Evolutionary conservation across 2,797 vertebrate species (phyloP), one percentile per base, ranked within the genome.

Genomic region (Nothura maculosa): DNA sequence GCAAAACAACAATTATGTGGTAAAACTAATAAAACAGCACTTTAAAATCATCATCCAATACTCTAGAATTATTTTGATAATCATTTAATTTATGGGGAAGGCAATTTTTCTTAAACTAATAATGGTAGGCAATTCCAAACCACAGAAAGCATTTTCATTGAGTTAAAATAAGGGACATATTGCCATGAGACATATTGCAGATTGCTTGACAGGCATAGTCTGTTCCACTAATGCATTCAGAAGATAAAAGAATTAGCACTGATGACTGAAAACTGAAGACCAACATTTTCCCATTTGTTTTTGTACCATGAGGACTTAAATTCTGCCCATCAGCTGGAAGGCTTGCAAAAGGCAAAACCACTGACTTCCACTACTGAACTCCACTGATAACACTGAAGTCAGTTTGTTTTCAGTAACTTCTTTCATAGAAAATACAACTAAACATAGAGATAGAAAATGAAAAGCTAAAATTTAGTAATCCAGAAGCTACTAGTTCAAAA

Each of bases 191-290:
- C 38, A 34, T 40, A 84, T 28, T 85, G 73, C 34, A 74, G 83
- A 77, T 16, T 75, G n/a, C 32, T 69, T 83, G 96, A 94, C 85
- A 91, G 47, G 47, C 85, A 47, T 74, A 74, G 79, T 70, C 81
- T 82, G 87, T 67, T 91, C 30, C 34, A 84, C 54, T 86, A 66
- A 89, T 88, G 85, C 63, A 89, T 81, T 75, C 73, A 28, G 52
- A 88, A 93, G 93, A 94, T 92, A 95, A 94, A 96, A 87, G 95
- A 85, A 87, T 86, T 89, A 96, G 66, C 48, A n/a, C 17, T 84
- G 87, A 84, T 72, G 78, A 86, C 85, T 79, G 78, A 79, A 85
- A 94, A 92, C 9, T 57, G 15, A 84, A 92, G 74, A 86, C 45
- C n/a, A 79, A 55, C 47, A 64, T 95, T 82, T 78, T 69, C 78